Conservation (phyloP, 23 tunicate species). For the Trididemnum miniatum region DNA sequence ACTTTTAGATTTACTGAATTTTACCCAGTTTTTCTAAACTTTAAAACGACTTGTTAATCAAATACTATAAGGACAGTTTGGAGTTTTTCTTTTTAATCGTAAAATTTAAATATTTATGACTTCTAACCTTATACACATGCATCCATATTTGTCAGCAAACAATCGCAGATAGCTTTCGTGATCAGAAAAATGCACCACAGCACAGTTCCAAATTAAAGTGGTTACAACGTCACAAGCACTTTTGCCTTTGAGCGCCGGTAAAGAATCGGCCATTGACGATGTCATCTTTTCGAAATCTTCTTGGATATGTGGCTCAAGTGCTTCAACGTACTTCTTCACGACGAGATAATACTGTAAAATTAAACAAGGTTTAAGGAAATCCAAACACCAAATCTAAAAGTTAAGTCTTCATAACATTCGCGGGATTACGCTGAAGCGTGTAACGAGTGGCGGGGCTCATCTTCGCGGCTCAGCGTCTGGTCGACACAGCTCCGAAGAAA, state of each 20-base stretch:
- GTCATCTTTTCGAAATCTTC: constrained; percentile 51
- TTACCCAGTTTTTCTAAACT: neutral
- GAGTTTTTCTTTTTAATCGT: no score
- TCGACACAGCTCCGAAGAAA: no score
- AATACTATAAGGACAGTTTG: no score
- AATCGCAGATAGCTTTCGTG: constrained; percentile 41
- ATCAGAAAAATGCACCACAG: constrained; percentile 62
- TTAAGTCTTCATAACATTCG: no score
- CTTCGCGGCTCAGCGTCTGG: no score
- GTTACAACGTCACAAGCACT: constrained; percentile 53
- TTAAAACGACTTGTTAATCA: no score
- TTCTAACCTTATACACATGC: constrained; percentile 66
- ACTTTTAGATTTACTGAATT: no score
- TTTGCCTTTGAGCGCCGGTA: constrained; percentile 40
- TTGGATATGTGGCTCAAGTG: constrained; percentile 38
- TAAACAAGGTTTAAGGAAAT: neutral
- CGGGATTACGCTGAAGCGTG: no score
- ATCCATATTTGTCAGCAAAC: constrained; percentile 75
- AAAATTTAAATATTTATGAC: no score
- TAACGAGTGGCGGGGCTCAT: no score
- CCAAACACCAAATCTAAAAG: no score
- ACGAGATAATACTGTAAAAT: constrained; percentile 61
- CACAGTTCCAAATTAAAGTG: constrained; percentile 63
- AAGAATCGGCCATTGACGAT: constrained; percentile 19
- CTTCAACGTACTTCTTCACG: constrained; percentile 38